These are phyloP conservation scores for Gasterosteus aculeatus DNA, from an alignment of 2,113 vertebrate genomes.

Conservation along the genomic window DNA sequence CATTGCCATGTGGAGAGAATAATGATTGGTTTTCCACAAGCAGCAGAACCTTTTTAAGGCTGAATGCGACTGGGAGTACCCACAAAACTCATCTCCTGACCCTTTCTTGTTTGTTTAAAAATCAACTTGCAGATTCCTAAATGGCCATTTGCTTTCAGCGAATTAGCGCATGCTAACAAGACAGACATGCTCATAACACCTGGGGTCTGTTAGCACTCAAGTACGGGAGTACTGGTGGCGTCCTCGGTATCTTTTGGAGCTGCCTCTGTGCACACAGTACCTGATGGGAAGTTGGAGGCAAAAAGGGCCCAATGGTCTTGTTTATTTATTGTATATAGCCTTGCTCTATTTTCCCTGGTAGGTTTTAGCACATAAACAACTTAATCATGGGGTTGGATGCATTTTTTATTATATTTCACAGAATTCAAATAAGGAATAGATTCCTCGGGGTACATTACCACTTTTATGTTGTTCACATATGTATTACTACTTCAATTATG, in stretches of 20 bases:
- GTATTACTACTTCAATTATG: background rate
- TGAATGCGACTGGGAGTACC: background rate
- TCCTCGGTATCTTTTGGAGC: background rate
- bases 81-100: background rate
- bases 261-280: background rate
- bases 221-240: background rate
- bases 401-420: background rate
- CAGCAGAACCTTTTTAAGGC: background rate
- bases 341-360: background rate
- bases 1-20: background rate
- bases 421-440: background rate
- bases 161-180: background rate
- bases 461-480: background rate
- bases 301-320: background rate
- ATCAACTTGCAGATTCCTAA: background rate
- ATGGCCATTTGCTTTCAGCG: background rate
- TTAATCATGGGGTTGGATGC: background rate
- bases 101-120: background rate
- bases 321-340: background rate
- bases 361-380: background rate
- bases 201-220: too few relatives aligned
- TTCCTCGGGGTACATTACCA: background rate
- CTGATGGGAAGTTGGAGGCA: background rate
- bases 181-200: background rate
- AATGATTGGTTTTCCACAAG: background rate